Evolutionary conservation across 2,888 invertebrate genomes (phyloP).

Genomic region (Syrista parreyssii): DNA sequence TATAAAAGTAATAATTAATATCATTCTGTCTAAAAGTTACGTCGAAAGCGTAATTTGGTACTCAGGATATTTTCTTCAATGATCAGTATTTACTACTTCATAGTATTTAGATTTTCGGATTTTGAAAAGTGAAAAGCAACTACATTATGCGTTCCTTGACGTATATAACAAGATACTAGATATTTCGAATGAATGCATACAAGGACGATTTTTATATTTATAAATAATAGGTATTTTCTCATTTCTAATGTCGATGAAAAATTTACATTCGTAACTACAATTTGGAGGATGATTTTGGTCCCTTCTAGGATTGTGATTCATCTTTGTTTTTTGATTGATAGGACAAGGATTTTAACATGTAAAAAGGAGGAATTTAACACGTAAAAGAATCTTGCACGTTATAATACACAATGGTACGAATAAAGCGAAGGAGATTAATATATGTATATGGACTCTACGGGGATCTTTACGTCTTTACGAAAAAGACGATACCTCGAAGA

Average conservation of each 20-base stretch:
- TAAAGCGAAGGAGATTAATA: too few species aligned
- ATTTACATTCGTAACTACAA: not conserved
- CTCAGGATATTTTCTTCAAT: not conserved
- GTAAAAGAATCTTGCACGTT: too few species aligned
- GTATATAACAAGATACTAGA: not conserved
- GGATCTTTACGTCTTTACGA: not conserved
- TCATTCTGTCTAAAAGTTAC: too few species aligned
- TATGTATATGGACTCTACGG: not conserved
- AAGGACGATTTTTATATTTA: not conserved
- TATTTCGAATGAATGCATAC: not conserved
- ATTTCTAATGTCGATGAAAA: not conserved
- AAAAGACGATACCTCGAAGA: conserved; percentile 52
- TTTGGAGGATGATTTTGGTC: too few species aligned
- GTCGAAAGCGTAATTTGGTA: too few species aligned
- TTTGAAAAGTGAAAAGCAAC: not conserved
- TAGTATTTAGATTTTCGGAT: not conserved
- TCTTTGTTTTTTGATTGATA: too few species aligned
- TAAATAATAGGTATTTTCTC: not conserved
- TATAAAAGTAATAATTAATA: too few species aligned
- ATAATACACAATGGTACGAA: too few species aligned
- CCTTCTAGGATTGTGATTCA: too few species aligned
- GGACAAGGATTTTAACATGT: too few species aligned
- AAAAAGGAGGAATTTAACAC: too few species aligned
- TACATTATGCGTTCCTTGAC: not conserved
- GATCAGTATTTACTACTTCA: not conserved